phyloP scores from a whole-genome alignment of 1,140 invertebrate species.

The Drosophila persimilis region DNA sequence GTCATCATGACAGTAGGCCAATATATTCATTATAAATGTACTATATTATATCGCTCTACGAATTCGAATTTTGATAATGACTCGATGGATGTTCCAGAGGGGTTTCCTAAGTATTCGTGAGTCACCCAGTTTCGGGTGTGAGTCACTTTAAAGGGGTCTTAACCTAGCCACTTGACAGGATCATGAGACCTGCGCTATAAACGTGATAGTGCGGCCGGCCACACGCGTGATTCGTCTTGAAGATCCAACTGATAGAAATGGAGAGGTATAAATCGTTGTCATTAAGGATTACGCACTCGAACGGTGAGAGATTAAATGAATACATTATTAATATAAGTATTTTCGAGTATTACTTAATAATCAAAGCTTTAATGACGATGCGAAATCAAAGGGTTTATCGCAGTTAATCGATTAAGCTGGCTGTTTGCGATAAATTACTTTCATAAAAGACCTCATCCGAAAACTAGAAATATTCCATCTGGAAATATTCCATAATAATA shows the following conservation, averaged over 20 bases:
- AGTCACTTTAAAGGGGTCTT: slow-evolving; percentile 22
- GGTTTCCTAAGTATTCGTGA: slow-evolving; percentile 59
- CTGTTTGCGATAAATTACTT: no score
- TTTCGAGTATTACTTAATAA: no score
- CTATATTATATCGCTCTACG: slow-evolving; percentile 30
- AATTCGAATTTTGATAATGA: slow-evolving; percentile 40
- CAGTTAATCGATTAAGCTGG: no score
- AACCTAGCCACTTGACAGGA: slow-evolving; percentile 25
- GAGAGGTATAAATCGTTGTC: no score
- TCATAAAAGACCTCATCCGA: neutral
- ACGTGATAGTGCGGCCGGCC: no score
- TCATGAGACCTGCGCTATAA: slow-evolving; percentile 3
- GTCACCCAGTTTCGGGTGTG: slow-evolving; percentile 29
- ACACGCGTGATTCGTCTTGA: no score
- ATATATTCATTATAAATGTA: neutral
- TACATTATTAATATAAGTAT: no score
- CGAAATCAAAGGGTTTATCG: neutral
- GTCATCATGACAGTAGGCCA: slow-evolving; percentile 37
- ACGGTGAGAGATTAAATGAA: no score
- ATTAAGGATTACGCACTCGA: no score
- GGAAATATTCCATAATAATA: no score
- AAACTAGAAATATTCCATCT: neutral
- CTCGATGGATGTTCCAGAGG: slow-evolving; percentile 42
- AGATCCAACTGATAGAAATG: no score
- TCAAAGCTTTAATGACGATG: neutral